Conservation (phyloP, 1,140 invertebrate genomes). For the Chrysomallon squamiferum region DNA sequence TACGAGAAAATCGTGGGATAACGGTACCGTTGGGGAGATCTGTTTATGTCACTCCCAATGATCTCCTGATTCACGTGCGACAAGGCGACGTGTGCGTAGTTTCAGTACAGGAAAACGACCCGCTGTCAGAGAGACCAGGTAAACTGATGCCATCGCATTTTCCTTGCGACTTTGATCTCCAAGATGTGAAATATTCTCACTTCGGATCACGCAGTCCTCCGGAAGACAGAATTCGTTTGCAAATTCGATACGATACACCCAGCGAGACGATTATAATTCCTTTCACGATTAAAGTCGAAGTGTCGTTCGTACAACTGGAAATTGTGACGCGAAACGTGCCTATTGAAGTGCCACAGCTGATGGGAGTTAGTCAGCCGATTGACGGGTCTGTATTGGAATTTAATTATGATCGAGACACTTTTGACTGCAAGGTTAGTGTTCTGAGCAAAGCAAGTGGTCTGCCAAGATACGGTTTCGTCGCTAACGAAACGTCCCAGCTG, state of each 20-base stretch:
- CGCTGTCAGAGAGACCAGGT: constrained; percentile 57
- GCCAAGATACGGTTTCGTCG: constrained; percentile 60
- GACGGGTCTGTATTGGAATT: constrained; percentile 45
- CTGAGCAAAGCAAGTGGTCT: constrained; percentile 43
- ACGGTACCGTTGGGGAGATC: constrained; percentile 56
- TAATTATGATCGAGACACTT: constrained; percentile 43
- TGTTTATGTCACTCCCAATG: constrained; percentile 51
- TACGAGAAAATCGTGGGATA: constrained; percentile 44
- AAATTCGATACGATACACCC: constrained; percentile 59
- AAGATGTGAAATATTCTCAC: constrained; percentile 61
- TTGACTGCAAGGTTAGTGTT: constrained; percentile 57
- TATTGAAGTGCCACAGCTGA: constrained; percentile 48
- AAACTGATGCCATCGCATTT: constrained; percentile 54
- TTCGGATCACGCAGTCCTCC: constrained; percentile 55
- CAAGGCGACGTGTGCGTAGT: constrained; percentile 57
- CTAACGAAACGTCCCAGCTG: constrained; percentile 42
- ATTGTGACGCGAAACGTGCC: constrained; percentile 58
- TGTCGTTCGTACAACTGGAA: constrained; percentile 52
- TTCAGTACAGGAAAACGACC: constrained; percentile 54
- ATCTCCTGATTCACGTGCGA: constrained; percentile 55
- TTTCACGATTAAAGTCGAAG: constrained; percentile 54
- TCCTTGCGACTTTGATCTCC: constrained; percentile 56
- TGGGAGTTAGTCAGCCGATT: constrained; percentile 49
- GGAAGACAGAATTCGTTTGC: constrained; percentile 54
- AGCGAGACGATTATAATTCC: constrained; percentile 62